Conservation (phyloP, 2,797 vertebrate species). For the Hippopotamyrus pictus region DNA sequence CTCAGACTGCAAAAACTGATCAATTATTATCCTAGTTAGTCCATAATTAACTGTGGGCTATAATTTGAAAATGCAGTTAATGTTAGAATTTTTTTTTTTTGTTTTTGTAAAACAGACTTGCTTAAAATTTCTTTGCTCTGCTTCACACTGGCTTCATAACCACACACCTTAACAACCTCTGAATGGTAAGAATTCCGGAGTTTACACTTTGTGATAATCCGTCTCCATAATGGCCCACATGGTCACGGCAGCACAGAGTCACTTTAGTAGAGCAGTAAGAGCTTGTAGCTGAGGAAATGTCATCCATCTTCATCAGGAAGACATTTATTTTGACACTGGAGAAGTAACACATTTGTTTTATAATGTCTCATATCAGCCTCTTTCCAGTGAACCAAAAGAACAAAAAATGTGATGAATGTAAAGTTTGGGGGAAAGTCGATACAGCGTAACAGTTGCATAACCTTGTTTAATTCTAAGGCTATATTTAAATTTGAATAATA, state of each 20-base stretch:
- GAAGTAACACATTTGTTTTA: conserved; percentile 22
- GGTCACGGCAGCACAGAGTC: background rate
- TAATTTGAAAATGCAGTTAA: background rate
- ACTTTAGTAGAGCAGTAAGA: background rate
- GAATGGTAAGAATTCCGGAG: background rate
- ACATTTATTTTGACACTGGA: conserved; percentile 14
- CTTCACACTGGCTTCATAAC: background rate
- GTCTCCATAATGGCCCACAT: conserved; percentile 14
- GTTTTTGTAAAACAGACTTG: background rate
- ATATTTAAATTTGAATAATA: background rate
- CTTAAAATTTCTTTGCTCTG: background rate
- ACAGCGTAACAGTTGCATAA: background rate
- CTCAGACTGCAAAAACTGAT: background rate
- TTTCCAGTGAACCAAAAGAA: conserved; percentile 10
- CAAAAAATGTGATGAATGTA: conserved; percentile 19
- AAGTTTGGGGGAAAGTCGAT: background rate
- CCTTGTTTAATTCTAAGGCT: conserved; percentile 12
- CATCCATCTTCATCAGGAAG: conserved; percentile 11
- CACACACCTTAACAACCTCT: background rate
- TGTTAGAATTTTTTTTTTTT: background rate
- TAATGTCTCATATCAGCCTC: conserved; percentile 13
- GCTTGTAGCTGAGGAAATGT: background rate
- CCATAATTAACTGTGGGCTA: background rate
- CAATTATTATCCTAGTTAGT: background rate
- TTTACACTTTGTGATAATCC: conserved; percentile 11